phyloP scores from a whole-genome alignment of 2,113 vertebrate species.

The Prietella phreatophila region DNA sequence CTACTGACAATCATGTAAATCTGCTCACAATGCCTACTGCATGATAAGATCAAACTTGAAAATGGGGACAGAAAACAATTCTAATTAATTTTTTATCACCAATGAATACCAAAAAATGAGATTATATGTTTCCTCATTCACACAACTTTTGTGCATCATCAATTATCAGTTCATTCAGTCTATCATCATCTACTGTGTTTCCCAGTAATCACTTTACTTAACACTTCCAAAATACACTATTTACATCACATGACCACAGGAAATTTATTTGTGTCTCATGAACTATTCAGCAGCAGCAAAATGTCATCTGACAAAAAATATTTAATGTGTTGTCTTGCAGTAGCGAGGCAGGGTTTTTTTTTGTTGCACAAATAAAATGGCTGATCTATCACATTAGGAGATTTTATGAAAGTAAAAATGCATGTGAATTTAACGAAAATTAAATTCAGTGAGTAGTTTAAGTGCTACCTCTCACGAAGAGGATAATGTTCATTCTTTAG shows the following conservation, averaged over 20 bases:
- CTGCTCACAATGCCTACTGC: neutral
- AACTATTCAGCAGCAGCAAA: neutral
- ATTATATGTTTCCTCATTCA: neutral
- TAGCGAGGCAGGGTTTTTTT: neutral
- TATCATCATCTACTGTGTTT: neutral
- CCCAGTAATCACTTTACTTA: neutral
- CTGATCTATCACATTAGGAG: neutral
- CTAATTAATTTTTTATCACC: neutral
- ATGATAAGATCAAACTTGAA: neutral
- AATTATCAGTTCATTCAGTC: neutral
- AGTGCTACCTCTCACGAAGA: slow-evolving; percentile 77
- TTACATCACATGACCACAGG: neutral
- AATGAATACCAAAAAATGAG: neutral
- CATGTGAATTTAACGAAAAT: neutral
- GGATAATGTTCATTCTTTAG: slow-evolving; percentile 68
- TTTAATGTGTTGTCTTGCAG: neutral
- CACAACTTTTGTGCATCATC: neutral
- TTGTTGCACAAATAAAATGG: neutral
- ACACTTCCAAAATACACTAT: neutral
- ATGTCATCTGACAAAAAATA: neutral
- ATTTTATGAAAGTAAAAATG: no score
- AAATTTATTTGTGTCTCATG: neutral
- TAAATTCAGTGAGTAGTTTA: neutral
- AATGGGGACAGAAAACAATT: neutral
- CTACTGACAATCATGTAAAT: neutral